phyloP scores from a whole-genome alignment of 2,888 invertebrate genomes.

The Tiliacea citrago region DNA sequence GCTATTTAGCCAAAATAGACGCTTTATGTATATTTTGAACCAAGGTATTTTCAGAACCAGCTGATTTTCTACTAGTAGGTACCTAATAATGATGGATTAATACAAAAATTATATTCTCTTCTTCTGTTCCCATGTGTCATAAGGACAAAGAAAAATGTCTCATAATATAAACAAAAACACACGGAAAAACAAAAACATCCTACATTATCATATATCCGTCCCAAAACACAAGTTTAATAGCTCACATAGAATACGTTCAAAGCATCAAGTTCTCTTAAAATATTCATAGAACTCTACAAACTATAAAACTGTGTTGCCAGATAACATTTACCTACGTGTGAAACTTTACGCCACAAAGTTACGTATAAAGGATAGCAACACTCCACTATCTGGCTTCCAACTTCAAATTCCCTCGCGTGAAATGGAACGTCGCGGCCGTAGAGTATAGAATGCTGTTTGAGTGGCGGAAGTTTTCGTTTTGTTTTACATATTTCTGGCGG shows the following conservation, averaged over 20 bases:
- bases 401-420: slow-evolving; percentile 55
- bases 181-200: neutral
- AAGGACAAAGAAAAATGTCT: too few relatives aligned
- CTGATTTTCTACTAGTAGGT: too few relatives aligned
- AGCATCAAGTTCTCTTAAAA: slow-evolving; percentile 43
- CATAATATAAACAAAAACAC: neutral
- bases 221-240: slow-evolving; percentile 20
- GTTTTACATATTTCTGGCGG: slow-evolving; percentile 19
- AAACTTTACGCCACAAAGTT: slow-evolving; percentile 57
- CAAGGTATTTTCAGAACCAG: too few relatives aligned
- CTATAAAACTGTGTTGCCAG: slow-evolving; percentile 50
- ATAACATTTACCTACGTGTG: slow-evolving; percentile 55
- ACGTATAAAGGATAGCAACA: slow-evolving; percentile 61
- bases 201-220: neutral
- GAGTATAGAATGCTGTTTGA: slow-evolving; percentile 50
- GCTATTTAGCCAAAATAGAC: too few relatives aligned
- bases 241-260: slow-evolving; percentile 14
- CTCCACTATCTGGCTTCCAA: slow-evolving; percentile 60
- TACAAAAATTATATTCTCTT: too few relatives aligned
- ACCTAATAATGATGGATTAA: too few relatives aligned
- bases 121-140: too few relatives aligned
- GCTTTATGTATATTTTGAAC: too few relatives aligned
- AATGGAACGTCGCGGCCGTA: slow-evolving; percentile 54
- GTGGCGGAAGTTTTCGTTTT: slow-evolving; percentile 50
- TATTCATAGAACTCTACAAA: slow-evolving; percentile 41